Base-by-base conservation (phyloP, 2,797 vertebrate species). In the Aselliscus stoliczkanus region DNA sequence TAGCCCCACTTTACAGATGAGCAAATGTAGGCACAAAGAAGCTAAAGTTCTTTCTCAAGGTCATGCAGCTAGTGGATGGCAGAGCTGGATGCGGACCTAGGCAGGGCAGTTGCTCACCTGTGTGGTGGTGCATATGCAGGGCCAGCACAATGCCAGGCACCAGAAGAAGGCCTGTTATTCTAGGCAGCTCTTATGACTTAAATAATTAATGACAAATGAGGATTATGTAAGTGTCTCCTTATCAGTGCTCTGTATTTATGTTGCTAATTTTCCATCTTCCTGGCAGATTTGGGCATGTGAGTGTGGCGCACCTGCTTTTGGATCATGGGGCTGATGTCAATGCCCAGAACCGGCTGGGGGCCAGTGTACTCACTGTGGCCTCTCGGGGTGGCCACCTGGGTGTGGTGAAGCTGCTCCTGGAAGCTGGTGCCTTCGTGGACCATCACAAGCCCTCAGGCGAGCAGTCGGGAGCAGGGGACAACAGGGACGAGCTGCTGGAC, bases 251-350 rank as follows among this genome's bases (percentile, higher is more conserved):
- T 27, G 4, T 79, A 11, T 50, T 44, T 23, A 39, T 20, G 29
- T 69, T 62, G 65, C 81, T 79, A 12, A 54, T 84, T 72, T 47
- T 92, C 93, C 88, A 5, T 84, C 76, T 93, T 95, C 82, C 81
- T 85, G 39, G 81, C 94, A 99, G 99, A 97, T 99, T 99, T 95
- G 99, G 99, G 67, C 99, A 99, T 92, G 97, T 99, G 77, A 99
- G 97, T 0, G 99, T 99, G 58, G 99, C 99, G 50, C 99, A 99
- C 97, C 99, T 99, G 96, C 98, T 99, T 79, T 96, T 99, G 98
- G 99, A 99, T 97, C 99, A 99, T 0, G 99, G 99, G 1, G 99
- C 99, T 0, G 99, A 99, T 93, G 99, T 99, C 17, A 99, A 99
- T 0, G 99, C 99, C 2, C 99, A 99, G 90, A 99, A 99, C 98